Evolutionary conservation across 2,888 invertebrate genomes (phyloP), one percentile per base, ranked within the genome.

Genomic region (Criorhina ranunculi): DNA sequence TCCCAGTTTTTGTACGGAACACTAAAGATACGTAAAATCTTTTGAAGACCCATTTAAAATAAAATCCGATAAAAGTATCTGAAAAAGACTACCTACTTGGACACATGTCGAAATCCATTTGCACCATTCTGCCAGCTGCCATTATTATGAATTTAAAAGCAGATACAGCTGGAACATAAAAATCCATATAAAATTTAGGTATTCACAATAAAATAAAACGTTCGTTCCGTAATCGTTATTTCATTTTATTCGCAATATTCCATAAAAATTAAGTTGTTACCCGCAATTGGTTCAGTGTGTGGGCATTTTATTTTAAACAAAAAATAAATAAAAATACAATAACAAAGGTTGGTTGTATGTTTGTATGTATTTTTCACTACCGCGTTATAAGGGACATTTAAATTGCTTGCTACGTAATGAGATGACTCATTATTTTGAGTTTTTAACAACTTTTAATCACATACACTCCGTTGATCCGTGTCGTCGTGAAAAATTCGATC

Each of bases 51-150:
- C 12, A 37, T 60, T 49, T 49, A 60, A 59, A 49, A 60, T 42
- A 33, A 40, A 59, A 60, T 51, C 15, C 11, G 7, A 55, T 70
- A 29, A 76, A 76, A 64, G 37, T 29, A 7, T 49, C 42, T 31
- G 31, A 51, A 42, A 72, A 33, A 24, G 15, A 29, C 15, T 17
- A 77, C 77, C 4, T 69, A 77, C 77, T 55, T 60, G 60, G 53
- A 53, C 77, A 60, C 51, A 51, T 69, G 33, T 44, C 12, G 44
- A 55, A 53, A 69, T 77, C 77, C 77, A 69, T 62, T 69, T 62
- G 51, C 33, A 15, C 60, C 49, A 60, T 77, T 67, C 33, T 59
- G 49, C 40, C 31, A 67, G 59, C 55, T 67, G 59, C 57, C 67
- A 53, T 77, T 60, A 37, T 42, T 44, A 60, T 69, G 51, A 67